These are phyloP conservation scores for Apoderus coryli DNA, from an alignment of 2,888 invertebrate genomes.

Conservation along the genomic window DNA sequence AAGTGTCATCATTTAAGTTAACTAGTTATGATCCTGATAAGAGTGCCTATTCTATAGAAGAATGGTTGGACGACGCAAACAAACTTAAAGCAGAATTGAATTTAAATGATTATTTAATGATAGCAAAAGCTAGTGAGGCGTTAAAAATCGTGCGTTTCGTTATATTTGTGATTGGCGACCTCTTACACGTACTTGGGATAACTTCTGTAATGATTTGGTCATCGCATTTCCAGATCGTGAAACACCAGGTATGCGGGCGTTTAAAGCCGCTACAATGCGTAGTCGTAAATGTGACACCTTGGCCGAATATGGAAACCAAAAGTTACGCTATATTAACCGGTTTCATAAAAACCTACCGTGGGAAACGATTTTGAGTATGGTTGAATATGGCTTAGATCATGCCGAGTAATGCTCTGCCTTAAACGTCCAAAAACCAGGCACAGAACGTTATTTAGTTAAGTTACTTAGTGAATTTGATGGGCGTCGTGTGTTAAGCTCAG, in stretches of 20 bases:
- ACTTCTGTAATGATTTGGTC: constrained; percentile 15
- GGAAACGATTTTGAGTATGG: constrained; percentile 13
- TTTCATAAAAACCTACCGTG: constrained; percentile 12
- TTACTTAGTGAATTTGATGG: constrained; percentile 14
- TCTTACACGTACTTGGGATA: constrained; percentile 14
- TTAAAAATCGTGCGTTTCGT: constrained; percentile 14
- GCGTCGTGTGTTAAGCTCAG: constrained; percentile 4
- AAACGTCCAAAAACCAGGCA: constrained; percentile 12
- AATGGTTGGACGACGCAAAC: constrained; percentile 16
- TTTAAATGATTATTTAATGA: constrained; percentile 15
- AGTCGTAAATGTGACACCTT: constrained; percentile 13
- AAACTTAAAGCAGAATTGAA: constrained; percentile 16
- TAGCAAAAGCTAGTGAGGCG: constrained; percentile 16
- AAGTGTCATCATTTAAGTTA: constrained; percentile 4
- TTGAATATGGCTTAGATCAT: constrained; percentile 14
- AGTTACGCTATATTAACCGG: constrained; percentile 11
- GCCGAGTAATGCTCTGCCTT: constrained; percentile 11
- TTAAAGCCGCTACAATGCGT: constrained; percentile 11
- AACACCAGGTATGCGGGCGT: constrained; percentile 18
- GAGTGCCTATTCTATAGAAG: constrained; percentile 13
- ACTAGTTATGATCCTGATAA: constrained; percentile 13
- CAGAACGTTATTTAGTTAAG: constrained; percentile 10
- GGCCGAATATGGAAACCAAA: constrained; percentile 14
- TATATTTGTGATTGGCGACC: constrained; percentile 17
- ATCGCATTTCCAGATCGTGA: constrained; percentile 17